A percentile compares a stretch with the other conserved stretches of the same genome.
Evolutionary conservation across 2,113 vertebrate species (phyloP).

Genomic region (Muscicapa adusta): DNA sequence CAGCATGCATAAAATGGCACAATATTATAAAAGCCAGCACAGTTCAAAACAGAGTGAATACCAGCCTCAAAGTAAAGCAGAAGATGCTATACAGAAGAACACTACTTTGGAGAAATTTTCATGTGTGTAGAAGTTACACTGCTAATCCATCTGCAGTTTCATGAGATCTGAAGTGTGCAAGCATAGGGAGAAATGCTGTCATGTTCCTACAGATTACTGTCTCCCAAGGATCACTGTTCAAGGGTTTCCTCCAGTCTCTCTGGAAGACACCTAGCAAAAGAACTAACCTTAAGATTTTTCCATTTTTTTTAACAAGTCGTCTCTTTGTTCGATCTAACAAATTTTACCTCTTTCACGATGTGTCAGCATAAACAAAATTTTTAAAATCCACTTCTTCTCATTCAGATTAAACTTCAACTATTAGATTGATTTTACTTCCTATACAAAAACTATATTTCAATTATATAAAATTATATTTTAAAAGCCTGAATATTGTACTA

Average conservation of each 20-base stretch:
- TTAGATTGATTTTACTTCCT: background rate
- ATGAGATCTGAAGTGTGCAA: background rate
- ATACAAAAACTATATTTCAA: background rate
- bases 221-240: background rate
- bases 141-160: background rate
- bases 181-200: background rate
- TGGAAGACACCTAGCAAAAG: background rate
- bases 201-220: background rate
- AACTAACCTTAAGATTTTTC: background rate
- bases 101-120: background rate
- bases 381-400: background rate
- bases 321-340: background rate
- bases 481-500: background rate
- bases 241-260: background rate
- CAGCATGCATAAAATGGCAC: background rate
- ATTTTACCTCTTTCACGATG: background rate
- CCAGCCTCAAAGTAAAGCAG: background rate
- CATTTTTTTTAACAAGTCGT: background rate
- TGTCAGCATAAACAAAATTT: background rate
- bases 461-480: background rate
- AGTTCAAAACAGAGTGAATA: background rate
- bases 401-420: background rate
- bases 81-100: background rate
- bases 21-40: background rate
- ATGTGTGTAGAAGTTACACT: accelerated